Evolutionary conservation across 1,140 invertebrate genomes (phyloP), one percentile per base, ranked within the genome.

Genomic region (Nasonia longicornis): DNA sequence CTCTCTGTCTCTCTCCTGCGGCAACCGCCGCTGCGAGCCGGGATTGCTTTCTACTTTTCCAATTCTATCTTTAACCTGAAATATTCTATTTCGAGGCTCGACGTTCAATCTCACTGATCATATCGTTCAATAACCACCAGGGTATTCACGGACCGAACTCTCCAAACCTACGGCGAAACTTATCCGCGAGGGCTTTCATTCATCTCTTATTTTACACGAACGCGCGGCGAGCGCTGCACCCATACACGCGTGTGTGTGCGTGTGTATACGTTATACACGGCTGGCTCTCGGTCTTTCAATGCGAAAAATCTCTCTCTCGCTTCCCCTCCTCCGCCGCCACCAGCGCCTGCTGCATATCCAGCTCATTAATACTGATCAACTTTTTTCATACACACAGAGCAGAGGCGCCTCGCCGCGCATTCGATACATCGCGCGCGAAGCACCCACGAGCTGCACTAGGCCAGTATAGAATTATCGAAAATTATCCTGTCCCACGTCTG

Each of bases 41-140:
- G 48, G 75, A 66, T 82, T 78, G 78, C 80, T 79, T 82, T 79
- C 79, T 82, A 75, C 78, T 76, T 83, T 77, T 77, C 74, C 81
- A 75, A 81, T 79, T 81, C 79, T 73, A 75, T 80, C 80, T 80
- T 52, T 82, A 79, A 79, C 48, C 26, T 75, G 81, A 79, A 83
- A 74, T 84, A 80, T 69, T 80, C 70, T 82, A 78, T 80, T 78
- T 78, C 81, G 72, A 69, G 73, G 74, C 63, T 73, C 16, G 45
- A 26, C 80, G 80, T 71, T 78, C 80, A 78, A 82, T 82, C 75
- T 78, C 75, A 42, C 75, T 77, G 52, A 77, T 81, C 74, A 58
- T 72, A 81, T 81, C 80, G 80, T 58, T 77, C 75, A 66, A 77
- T 81, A 77, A 73, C 67, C 67, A 64, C 64, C 66, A 29, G 52